A percentile compares a stretch with the other conserved stretches of the same genome.
phyloP scores from a whole-genome alignment of 2,888 invertebrate species.

The Nymphalis c-album region DNA sequence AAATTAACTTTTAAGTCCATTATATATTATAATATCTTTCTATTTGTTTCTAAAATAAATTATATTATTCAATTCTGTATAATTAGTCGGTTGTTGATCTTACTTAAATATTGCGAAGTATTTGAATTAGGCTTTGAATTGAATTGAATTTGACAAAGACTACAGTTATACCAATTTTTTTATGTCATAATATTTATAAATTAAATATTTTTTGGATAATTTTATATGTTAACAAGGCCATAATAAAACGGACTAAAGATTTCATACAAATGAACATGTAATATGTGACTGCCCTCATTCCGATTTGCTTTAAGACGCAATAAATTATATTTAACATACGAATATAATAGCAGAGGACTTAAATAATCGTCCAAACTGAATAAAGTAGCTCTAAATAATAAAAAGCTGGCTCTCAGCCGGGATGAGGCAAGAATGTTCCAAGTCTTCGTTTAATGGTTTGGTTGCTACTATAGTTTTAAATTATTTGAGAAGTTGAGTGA shows the following conservation, averaged over 20 bases:
- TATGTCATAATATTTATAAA: background rate
- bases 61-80: too few relatives aligned
- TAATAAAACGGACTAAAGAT: background rate
- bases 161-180: too few relatives aligned
- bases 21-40: too few relatives aligned
- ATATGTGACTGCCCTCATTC: conserved; percentile 30
- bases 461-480: conserved; percentile 31
- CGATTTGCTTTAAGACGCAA: conserved; percentile 38
- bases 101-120: too few relatives aligned
- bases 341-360: conserved; percentile 44
- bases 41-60: too few relatives aligned
- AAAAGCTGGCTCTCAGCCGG: conserved; percentile 54
- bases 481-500: background rate
- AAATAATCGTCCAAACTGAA: conserved; percentile 49
- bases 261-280: conserved; percentile 16
- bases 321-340: conserved; percentile 46
- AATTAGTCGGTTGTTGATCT: too few relatives aligned
- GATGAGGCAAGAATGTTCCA: conserved; percentile 52
- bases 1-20: too few relatives aligned
- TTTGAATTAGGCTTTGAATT: too few relatives aligned
- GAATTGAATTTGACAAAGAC: too few relatives aligned
- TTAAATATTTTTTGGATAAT: background rate
- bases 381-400: conserved; percentile 62
- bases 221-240: background rate
- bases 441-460: conserved; percentile 48